These are phyloP conservation scores for Hucho hucho DNA, from an alignment of 2,113 vertebrate species.

Conservation along the genomic window DNA sequence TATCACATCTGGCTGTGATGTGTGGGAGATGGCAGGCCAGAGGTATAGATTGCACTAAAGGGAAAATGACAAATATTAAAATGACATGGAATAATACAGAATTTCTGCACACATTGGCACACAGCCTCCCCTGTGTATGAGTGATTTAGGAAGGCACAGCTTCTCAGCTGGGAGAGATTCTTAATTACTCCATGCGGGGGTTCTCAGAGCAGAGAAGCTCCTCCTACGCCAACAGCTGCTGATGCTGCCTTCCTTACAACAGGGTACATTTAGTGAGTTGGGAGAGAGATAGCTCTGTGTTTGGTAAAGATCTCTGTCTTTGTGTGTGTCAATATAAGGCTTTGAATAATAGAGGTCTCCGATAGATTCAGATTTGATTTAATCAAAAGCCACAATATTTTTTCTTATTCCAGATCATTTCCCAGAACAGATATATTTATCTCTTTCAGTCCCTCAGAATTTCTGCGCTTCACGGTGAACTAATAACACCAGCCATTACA, in stretches of 20 bases:
- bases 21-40: not conserved
- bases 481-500: slow-evolving; percentile 62
- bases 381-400: slow-evolving; percentile 11
- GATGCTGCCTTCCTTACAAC: slow-evolving; percentile 39
- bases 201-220: slow-evolving; percentile 11
- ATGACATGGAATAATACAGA: no score
- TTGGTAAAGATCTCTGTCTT: slow-evolving; percentile 9
- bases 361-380: not conserved
- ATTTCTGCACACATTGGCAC: not conserved
- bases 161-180: slow-evolving; percentile 16
- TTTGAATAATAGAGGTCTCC: not conserved
- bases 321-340: not conserved
- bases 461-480: slow-evolving; percentile 44
- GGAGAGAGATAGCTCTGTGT: slow-evolving; percentile 17
- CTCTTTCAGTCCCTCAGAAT: slow-evolving; percentile 26
- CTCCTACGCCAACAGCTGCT: slow-evolving; percentile 54
- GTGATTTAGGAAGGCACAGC: slow-evolving; percentile 7
- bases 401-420: slow-evolving; percentile 27
- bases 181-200: slow-evolving; percentile 18
- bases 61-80: not conserved
- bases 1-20: no score
- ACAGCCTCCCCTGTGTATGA: not conserved
- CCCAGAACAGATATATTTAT: slow-evolving; percentile 34
- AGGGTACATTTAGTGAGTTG: slow-evolving; percentile 18
- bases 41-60: not conserved